Evolutionary conservation across 23 tunicate species (phyloP).

Genomic region (Styela plicata): DNA sequence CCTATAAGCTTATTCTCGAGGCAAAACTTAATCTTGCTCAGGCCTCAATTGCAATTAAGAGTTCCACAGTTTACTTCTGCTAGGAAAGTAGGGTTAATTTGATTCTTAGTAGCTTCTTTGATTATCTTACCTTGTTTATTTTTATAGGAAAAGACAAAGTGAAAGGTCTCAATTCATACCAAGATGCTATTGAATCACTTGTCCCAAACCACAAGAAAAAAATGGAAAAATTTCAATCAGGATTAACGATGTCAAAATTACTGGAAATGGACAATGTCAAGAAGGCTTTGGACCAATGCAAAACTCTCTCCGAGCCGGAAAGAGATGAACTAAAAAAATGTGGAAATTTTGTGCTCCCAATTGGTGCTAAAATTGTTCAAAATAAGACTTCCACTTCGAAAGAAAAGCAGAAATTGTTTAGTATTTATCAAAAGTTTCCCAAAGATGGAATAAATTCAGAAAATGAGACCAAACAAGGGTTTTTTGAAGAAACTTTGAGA

Average conservation of each 20-base stretch:
- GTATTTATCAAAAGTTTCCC: neutral
- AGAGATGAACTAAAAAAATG: conserved; percentile 7
- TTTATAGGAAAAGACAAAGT: neutral
- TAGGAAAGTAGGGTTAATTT: no score
- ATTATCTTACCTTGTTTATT: conserved; percentile 9
- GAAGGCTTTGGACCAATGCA: neutral
- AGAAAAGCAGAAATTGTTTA: neutral
- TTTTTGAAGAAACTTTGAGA: neutral
- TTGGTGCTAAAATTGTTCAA: neutral
- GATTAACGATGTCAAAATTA: neutral
- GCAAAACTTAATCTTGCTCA: no score
- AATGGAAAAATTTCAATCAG: neutral
- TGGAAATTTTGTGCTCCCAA: neutral
- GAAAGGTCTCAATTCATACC: neutral
- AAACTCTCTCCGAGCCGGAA: conserved; percentile 1
- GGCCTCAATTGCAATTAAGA: no score
- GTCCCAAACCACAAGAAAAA: conserved; percentile 22
- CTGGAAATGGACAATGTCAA: conserved; percentile 11
- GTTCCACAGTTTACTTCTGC: no score
- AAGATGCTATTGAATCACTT: conserved; percentile 7
- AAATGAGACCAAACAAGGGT: neutral
- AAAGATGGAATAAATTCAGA: neutral
- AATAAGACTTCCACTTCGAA: neutral
- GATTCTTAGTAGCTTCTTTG: no score
- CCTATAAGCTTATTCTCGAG: no score